Conservation (phyloP, 2,888 invertebrate species). For the Scaptomyza flava region DNA sequence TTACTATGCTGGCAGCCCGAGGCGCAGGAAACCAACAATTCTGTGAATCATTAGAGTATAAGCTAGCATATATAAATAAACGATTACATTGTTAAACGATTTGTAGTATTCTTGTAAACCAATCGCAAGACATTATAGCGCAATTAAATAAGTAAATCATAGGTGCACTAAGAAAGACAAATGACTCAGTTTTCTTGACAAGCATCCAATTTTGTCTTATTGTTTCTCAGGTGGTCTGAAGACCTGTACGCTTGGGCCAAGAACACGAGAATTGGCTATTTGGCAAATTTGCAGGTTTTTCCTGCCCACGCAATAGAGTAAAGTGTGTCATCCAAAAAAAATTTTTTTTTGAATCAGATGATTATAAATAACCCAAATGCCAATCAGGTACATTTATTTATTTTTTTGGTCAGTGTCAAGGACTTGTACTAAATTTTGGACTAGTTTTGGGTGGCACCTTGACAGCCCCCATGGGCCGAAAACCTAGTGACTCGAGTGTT, state of each 20-base stretch:
- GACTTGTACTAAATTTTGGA: constrained; percentile 50
- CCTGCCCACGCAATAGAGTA: constrained; percentile 38
- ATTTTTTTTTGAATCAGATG: constrained; percentile 26
- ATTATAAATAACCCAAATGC: constrained; percentile 45
- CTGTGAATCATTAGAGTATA: constrained; percentile 66
- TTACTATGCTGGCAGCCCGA: constrained; percentile 20
- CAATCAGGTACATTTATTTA: constrained; percentile 32
- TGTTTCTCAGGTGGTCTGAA: constrained; percentile 48
- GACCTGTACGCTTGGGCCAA: constrained; percentile 54
- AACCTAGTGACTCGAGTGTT: constrained; percentile 34
- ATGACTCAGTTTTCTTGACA: constrained; percentile 69
- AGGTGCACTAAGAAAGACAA: constrained; percentile 39
- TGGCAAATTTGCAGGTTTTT: constrained; percentile 47
- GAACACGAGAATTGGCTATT: constrained; percentile 52
- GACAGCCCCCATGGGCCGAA: constrained; percentile 31
- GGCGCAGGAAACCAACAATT: constrained; percentile 43
- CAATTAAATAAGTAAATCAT: constrained; percentile 48
- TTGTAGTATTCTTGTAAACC: constrained; percentile 21
- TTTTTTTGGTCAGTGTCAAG: constrained; percentile 71
- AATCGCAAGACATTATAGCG: constrained; percentile 44
- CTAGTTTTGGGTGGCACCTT: constrained; percentile 50
- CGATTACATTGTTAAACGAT: constrained; percentile 9
- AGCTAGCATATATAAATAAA: constrained; percentile 20
- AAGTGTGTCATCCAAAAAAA: constrained; percentile 50
- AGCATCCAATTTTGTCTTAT: constrained; percentile 46